phyloP scores from a whole-genome alignment of 2,113 vertebrate genomes.

The Tachycineta bicolor region DNA sequence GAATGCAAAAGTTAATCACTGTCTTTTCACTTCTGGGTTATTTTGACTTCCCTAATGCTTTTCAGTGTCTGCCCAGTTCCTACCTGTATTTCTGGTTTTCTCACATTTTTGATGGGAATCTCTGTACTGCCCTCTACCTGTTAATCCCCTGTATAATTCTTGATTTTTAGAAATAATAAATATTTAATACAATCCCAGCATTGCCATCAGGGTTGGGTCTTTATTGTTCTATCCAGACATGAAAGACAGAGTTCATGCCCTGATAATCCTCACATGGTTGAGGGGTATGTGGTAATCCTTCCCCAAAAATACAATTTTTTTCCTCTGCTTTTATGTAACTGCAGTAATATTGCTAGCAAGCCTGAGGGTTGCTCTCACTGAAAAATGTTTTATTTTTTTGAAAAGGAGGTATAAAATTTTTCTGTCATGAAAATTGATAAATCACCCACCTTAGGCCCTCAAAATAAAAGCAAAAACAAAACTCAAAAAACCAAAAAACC shows the following conservation, averaged over 20 bases:
- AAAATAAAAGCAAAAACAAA: not conserved
- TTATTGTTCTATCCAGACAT: not conserved
- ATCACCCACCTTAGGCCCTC: not conserved
- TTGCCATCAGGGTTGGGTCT: not conserved
- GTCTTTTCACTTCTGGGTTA: not conserved
- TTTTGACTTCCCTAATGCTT: not conserved
- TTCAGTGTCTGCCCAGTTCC: not conserved
- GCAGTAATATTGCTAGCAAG: not conserved
- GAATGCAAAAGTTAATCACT: not conserved
- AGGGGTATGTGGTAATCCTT: not conserved
- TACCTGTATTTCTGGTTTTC: not conserved
- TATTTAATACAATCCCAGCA: not conserved
- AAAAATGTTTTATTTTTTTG: not conserved
- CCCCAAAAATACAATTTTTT: not conserved
- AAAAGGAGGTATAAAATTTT: not conserved
- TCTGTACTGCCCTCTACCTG: not conserved
- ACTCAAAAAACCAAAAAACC: too few species aligned
- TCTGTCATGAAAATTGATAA: not conserved
- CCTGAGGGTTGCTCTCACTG: not conserved
- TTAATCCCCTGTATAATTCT: not conserved
- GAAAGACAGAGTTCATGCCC: not conserved
- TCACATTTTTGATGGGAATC: not conserved
- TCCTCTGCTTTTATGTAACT: not conserved
- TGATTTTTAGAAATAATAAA: not conserved
- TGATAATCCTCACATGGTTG: not conserved